Evolutionary conservation across 1,140 invertebrate species (phyloP), one percentile per base, ranked within the genome.

Genomic region (Panulirus ornatus): DNA sequence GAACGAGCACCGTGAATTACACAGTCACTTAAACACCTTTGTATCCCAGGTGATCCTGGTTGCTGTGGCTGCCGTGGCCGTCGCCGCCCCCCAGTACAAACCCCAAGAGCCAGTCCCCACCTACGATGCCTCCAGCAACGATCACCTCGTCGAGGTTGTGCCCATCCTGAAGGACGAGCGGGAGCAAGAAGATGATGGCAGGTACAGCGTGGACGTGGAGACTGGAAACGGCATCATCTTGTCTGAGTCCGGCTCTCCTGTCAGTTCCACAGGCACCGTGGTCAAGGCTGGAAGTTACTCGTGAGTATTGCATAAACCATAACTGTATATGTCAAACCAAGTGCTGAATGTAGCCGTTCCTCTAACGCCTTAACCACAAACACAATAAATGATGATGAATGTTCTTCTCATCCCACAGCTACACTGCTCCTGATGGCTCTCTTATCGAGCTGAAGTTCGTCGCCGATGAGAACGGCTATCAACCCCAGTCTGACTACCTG

Each of bases 401-500:
- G 22, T 54, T 54, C 51, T 22, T 22, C 3, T 70, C 38, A 9
- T 54, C 19, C 34, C 34, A n/a, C 71, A 86, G 84, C 14, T 87
- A 78, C 71, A 87, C 73, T 22, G 76, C 87, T 75, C 90, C 90
- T 42, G 84, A 91, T 58, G 90, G 90, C 34, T 79, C 84, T 5
- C 63, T 58, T 36, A 70, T 91, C 54, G 47, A 34, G 14, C 47
- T 91, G 16, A 91, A 88, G 40, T 91, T 78, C 81, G 91, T 91
- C 6, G 91, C 91, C 19, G 86, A 91, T 40, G 91, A 86, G 63
- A 91, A 86, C 34, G 91, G 91, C 11, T 91, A 70, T 71, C 85
- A 91, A 42, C 85, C 87, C 47, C 63, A 91, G 66, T 91, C 91
- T 47, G 84, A 81, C 70, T 44, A 78, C 0, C 79, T 91, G 47